Conservation (phyloP, 1,140 invertebrate species). For the Drosophila bocqueti region DNA sequence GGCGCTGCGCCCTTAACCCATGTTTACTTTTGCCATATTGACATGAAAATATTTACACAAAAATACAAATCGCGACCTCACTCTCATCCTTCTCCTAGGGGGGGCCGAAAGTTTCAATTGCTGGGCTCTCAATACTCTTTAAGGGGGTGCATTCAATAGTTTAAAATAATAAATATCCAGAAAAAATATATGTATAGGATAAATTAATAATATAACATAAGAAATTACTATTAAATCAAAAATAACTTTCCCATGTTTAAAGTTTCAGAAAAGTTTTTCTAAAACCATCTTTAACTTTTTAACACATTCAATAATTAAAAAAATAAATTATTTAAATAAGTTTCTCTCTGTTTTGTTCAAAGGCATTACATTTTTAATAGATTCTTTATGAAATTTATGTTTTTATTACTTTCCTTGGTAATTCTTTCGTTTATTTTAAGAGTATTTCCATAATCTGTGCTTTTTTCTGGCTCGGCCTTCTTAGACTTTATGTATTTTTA, state of each 20-base stretch:
- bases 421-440: background rate
- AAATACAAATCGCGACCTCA: conserved; percentile 66
- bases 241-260: background rate
- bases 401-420: background rate
- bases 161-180: background rate
- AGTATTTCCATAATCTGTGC: background rate
- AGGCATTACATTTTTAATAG: background rate
- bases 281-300: background rate
- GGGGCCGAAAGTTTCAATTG: conserved; percentile 9
- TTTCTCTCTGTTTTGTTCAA: background rate
- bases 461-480: background rate
- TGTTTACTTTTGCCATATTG: conserved; percentile 77
- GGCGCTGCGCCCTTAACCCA: background rate
- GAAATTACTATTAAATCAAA: background rate
- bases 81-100: background rate
- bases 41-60: conserved; percentile 78
- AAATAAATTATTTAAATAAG: background rate
- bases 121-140: background rate
- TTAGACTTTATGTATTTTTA: conserved; percentile 23
- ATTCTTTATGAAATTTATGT: background rate
- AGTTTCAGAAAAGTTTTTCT: background rate
- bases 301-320: background rate
- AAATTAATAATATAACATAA: too few species aligned
- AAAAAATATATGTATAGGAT: background rate
- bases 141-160: too few species aligned